Evolutionary conservation across 2,797 vertebrate species (phyloP), one percentile per base, ranked within the genome.

Genomic region (Sparus aurata): DNA sequence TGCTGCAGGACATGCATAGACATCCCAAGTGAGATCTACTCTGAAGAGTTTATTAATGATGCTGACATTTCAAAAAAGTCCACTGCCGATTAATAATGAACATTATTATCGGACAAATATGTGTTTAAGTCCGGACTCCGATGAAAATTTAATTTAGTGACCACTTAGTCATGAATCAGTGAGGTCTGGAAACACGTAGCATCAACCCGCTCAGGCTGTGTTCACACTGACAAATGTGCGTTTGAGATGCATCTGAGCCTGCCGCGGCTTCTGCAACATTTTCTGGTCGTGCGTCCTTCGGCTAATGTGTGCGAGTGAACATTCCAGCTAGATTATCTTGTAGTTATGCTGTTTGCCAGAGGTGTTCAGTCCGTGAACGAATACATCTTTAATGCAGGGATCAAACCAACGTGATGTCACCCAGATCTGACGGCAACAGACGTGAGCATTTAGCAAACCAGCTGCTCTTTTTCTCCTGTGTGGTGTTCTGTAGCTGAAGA

Each of bases 21-120:
- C 10, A 80, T 12, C 61, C 2, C 3, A 12, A 78, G 50, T 69
- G 20, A 64, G 46, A 75, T 73, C 25, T 20, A 58, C 38, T 11
- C 38, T 47, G 57, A 69, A 22, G 1, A 45, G 50, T 8, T 30
- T 34, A 59, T 57, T 75, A 66, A 78, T 59, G 59, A 17, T 58
- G 23, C 45, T 75, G 80, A 71, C 54, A 77, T 83, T 79, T 84
- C 52, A 71, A 69, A 69, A 79, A 0, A 60, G 63, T 68, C 43
- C 0, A 25, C 73, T n/a, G n/a, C 18, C 73, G 55, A 77, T 59
- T 63, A 69, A 65, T 66, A 27, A 68, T 62, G 1, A 9, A 50
- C 77, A 73, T 43, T 41, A 60, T 38, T 12, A 25, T 30, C 5
- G 25, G 25, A 69, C 22, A 75, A 73, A 80, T 59, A 38, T 73